These are phyloP conservation scores for Xenentodon cancila DNA, from an alignment of 2,797 vertebrate species.

Conservation along the genomic window DNA sequence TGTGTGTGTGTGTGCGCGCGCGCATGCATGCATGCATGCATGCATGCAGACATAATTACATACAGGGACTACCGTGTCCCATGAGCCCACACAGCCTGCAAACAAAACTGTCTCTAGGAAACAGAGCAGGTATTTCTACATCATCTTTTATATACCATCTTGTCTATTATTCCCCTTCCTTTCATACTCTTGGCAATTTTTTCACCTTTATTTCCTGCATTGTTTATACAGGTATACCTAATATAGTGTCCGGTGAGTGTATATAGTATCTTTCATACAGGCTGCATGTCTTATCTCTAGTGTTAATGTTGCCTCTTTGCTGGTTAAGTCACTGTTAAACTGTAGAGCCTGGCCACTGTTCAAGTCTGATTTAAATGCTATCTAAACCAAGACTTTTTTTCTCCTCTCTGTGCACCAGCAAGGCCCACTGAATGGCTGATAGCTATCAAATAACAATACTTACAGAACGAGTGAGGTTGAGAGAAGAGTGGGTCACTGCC, in stretches of 20 bases:
- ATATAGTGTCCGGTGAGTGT: too few species aligned
- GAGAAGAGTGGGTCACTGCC: background rate
- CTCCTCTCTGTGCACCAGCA: background rate
- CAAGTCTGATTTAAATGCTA: background rate
- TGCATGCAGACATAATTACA: background rate
- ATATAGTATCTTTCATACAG: background rate
- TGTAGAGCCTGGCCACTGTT: background rate
- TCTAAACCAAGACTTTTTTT: background rate
- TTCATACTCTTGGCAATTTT: background rate
- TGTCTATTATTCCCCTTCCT: background rate
- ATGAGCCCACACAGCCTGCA: conserved; percentile 35
- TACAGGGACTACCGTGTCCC: conserved; percentile 18
- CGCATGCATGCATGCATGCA: too few species aligned
- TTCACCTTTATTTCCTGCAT: background rate
- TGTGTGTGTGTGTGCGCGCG: background rate
- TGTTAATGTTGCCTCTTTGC: background rate
- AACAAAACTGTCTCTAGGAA: conserved; percentile 72
- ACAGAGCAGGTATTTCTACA: conserved; percentile 51
- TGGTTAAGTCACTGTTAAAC: background rate
- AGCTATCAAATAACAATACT: conserved; percentile 53
- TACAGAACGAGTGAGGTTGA: conserved; percentile 13
- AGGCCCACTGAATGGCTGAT: conserved; percentile 49
- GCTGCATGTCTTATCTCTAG: background rate
- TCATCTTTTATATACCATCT: conserved; percentile 33
- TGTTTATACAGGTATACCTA: too few species aligned